Percentiles rank a stretch among this genome's conserved stretches.
Evolutionary conservation across 2,888 invertebrate species (phyloP).

Genomic region (Brachyptera risi): DNA sequence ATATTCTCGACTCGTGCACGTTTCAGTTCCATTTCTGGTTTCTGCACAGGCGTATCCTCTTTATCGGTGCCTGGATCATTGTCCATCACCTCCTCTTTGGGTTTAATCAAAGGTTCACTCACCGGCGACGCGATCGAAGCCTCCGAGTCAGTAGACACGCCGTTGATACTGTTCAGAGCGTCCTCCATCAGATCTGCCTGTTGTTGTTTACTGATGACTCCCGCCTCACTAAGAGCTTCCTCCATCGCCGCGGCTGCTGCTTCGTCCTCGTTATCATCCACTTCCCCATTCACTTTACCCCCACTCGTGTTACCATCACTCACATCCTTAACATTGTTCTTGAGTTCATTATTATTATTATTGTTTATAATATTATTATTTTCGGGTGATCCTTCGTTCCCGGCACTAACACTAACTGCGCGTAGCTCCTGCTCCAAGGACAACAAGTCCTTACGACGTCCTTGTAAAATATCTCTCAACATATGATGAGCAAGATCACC

Average conservation of each 20-base stretch:
- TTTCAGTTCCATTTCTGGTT: conserved; percentile 62
- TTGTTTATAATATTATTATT: conserved; percentile 51
- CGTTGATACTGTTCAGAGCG: conserved; percentile 53
- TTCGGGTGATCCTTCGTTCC: conserved; percentile 47
- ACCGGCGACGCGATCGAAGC: conserved; percentile 33
- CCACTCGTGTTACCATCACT: conserved; percentile 33
- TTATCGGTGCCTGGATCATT: conserved; percentile 13
- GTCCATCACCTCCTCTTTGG: conserved; percentile 32
- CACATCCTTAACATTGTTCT: conserved; percentile 35
- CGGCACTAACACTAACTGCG: conserved; percentile 38
- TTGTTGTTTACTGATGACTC: conserved; percentile 48
- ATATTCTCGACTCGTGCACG: conserved; percentile 93
- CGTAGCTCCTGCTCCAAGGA: conserved; percentile 65
- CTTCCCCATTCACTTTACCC: conserved; percentile 34
- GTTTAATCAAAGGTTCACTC: conserved; percentile 28
- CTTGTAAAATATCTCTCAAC: conserved; percentile 85
- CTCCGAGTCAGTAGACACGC: conserved; percentile 33
- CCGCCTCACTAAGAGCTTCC: conserved; percentile 61
- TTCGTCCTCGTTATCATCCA: conserved; percentile 40
- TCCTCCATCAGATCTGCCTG: conserved; percentile 55
- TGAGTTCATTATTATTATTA: conserved; percentile 50
- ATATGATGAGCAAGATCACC: conserved; percentile 67
- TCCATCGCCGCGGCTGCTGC: conserved; percentile 51
- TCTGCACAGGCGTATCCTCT: conserved; percentile 23
- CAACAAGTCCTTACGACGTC: conserved; percentile 77